Evolutionary conservation across 1,140 invertebrate species (phyloP).

Genomic region (Sesamia nonagrioides): DNA sequence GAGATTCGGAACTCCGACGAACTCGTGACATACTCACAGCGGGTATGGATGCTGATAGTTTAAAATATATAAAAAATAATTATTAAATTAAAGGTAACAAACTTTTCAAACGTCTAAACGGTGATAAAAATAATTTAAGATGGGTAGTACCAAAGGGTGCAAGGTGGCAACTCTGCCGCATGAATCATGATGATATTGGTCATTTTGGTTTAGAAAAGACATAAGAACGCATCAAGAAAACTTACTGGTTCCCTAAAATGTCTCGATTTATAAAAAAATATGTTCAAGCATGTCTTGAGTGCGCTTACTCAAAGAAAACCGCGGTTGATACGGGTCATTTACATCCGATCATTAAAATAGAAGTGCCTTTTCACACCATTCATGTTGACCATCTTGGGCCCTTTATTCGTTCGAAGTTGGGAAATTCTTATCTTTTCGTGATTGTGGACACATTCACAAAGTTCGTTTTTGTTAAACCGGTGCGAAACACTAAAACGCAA

Average conservation of each 20-base stretch:
- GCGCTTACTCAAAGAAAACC: background rate
- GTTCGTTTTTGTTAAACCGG: background rate
- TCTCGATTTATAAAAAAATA: constrained; percentile 37
- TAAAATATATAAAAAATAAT: background rate
- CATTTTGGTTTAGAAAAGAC: constrained; percentile 55
- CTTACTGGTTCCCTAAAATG: constrained; percentile 60
- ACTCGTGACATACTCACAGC: background rate
- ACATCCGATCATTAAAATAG: background rate
- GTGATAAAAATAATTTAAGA: background rate
- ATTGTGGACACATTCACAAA: background rate
- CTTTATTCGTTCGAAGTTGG: background rate
- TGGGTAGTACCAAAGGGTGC: constrained; percentile 54
- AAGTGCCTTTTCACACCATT: background rate
- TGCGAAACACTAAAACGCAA: background rate
- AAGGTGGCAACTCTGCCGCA: constrained; percentile 51
- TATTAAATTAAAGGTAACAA: background rate
- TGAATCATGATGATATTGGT: constrained; percentile 56
- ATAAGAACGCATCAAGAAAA: constrained; percentile 47
- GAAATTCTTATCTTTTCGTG: background rate
- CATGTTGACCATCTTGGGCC: background rate
- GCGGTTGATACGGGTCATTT: background rate
- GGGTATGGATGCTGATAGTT: background rate
- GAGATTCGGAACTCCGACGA: constrained; percentile 1
- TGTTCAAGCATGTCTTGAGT: constrained; percentile 33
- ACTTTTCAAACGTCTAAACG: background rate